Base-by-base conservation (phyloP, 2,888 invertebrate genomes). In the Leucozona laternaria region DNA sequence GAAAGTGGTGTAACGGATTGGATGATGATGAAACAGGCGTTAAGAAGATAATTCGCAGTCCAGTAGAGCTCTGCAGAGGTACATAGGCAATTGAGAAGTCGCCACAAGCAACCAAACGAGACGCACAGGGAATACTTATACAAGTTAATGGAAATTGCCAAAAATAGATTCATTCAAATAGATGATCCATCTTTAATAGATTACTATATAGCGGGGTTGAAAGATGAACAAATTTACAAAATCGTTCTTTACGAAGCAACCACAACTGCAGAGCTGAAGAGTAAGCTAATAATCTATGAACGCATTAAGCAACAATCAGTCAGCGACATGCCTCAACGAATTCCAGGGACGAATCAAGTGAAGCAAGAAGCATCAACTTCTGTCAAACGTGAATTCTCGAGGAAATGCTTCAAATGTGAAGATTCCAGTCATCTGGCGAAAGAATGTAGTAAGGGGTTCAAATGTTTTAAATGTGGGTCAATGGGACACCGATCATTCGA, bases 181-280 rank as follows among this genome's bases (percentile, higher is more conserved):
- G 80, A 83, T 28, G 83, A 78, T 11, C 75, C 71, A 13, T 77
- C 80, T 3, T 15, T 83, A 17, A 77, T 83, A 28, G 62, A 78
- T 60, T 83, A 88, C 34, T 80, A 79, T 15, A 77, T 83, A 10
- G 62, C 31, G 13, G 82, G 76, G n/a, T n/a, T 87, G 7, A 76
- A 57, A 37, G 80, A 88, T 17, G 73, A 83, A 0, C 77, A 58
- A 64, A 34, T 72, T 0, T 77, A 79, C 28, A 82, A 87, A 58
- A 66, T 87, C 4, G 60, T 87, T 6, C 37, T 82, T 10, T 82
- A 83, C 37, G 79, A 79, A 37, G 76, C 75, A 11, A 79, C 22
- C 7, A 80, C 79, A 0, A 62, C 79, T 0, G 66, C 37, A 8
- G 70, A 88, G 28, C 43, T 88, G 10, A 88, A 83, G 31, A 22